Evolutionary conservation across 2,113 vertebrate species (phyloP), one percentile per base, ranked within the genome.

Genomic region (Sylvietta virens): DNA sequence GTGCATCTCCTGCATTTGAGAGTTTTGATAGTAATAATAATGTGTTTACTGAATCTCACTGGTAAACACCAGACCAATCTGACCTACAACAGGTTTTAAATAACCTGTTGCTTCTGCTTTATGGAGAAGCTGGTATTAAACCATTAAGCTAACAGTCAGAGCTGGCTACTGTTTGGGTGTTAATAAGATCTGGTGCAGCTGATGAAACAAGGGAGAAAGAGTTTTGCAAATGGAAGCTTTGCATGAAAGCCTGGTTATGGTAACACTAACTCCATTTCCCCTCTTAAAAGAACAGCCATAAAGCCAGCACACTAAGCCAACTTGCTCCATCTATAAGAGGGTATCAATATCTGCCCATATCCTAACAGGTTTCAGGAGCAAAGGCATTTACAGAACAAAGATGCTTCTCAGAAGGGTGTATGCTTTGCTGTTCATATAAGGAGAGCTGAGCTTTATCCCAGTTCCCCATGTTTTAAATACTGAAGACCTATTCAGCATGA

Each of bases 31-130:
- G 69, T 7, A 65, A 67, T 3, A 79, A 71, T 5, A 42, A 69
- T 44, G 1, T 77, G 64, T 70, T 86, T 65, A 92, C 4, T 45
- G 67, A 88, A 94, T 78, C 56, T 81, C 80, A 86, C 27, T 86
- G 48, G 40, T 84, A 90, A 93, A 93, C 61, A 80, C 31, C 13
- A 3, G 14, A 64, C 39, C 62, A 92, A 86, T 78, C 67, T 92
- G 88, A 94, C 81, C 92, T 83, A 90, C 62, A 67, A 90, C 62
- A 67, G 81, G 85, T 92, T 95, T 90, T 92, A 96, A 96, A 94
- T 85, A 96, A 93, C 67, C 47, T 58, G 42, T 81, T 88, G 78
- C 74, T 83, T 72, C 80, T 90, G 44, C 69, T 81, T 92, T 42
- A 94, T 83, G 65, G 35, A 88, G 93, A 91, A 92, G 85, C 79